Conservation (phyloP, 2,113 vertebrate genomes). For the Canis aureus region DNA sequence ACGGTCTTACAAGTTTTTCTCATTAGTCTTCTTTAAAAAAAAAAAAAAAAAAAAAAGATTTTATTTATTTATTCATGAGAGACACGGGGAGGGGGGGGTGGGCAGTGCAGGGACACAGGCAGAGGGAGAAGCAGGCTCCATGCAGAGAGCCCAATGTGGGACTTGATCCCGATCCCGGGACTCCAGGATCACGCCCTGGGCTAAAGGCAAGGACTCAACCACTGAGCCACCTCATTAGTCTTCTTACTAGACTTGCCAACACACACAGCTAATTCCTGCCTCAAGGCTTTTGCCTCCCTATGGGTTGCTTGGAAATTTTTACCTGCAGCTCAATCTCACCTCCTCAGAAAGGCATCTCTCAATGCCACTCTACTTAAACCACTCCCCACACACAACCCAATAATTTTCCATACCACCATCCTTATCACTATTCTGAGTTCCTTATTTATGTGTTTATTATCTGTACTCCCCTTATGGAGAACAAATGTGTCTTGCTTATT, state of each 20-base stretch:
- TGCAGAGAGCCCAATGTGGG: too few relatives aligned
- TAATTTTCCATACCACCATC: neutral
- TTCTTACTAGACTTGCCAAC: neutral
- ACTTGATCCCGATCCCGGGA: too few relatives aligned
- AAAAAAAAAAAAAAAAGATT: too few relatives aligned
- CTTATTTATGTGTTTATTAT: neutral
- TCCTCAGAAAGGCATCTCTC: slow-evolving; percentile 34
- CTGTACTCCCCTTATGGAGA: neutral
- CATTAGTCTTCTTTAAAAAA: neutral
- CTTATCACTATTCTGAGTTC: neutral
- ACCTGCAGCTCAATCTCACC: slow-evolving; percentile 8
- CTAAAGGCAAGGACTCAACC: too few relatives aligned
- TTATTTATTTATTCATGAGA: too few relatives aligned
- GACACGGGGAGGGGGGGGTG: too few relatives aligned
- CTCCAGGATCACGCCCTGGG: too few relatives aligned
- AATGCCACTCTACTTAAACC: neutral
- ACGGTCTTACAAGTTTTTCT: neutral
- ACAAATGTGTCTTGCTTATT: neutral
- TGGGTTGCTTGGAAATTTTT: neutral
- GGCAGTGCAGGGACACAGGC: too few relatives aligned
- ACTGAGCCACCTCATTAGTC: neutral
- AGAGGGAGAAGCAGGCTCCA: too few relatives aligned
- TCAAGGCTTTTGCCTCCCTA: neutral
- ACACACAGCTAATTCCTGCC: neutral
- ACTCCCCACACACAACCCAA: neutral